Percentiles rank a stretch among this genome's conserved stretches.
Conservation (phyloP, 2,888 invertebrate species). For the Protodeltote pygarga region DNA sequence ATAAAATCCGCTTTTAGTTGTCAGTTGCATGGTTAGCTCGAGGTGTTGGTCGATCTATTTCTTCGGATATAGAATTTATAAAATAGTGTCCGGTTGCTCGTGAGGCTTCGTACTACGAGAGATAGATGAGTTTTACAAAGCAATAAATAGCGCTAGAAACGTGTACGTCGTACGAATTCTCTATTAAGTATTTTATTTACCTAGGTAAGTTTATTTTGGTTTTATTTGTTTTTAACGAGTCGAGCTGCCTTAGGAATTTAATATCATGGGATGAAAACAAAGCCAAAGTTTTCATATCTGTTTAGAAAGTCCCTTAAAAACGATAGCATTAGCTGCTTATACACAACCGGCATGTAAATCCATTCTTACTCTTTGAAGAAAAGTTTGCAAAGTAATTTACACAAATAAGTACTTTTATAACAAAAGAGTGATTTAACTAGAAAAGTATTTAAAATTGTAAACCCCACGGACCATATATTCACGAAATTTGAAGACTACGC, state of each 20-base stretch:
- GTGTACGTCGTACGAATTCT: constrained; percentile 8
- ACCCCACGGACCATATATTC: constrained; percentile 15
- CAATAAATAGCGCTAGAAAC: constrained; percentile 17
- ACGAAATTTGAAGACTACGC: constrained; percentile 13
- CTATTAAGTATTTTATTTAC: constrained; percentile 1
- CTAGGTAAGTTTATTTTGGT: neutral
- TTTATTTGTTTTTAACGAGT: no score
- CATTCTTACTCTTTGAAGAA: no score
- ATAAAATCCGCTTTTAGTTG: constrained; percentile 20
- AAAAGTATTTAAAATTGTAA: constrained; percentile 12
- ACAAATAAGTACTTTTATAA: constrained; percentile 19
- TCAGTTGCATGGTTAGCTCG: constrained; percentile 8
- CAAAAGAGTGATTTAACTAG: constrained; percentile 24
- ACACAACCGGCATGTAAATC: no score
- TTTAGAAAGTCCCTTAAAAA: no score
- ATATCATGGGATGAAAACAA: no score
- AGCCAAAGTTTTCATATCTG: no score
- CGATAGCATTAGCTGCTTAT: no score
- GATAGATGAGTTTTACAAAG: constrained; percentile 20
- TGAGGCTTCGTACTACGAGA: constrained; percentile 9
- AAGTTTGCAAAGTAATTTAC: constrained; percentile 11
- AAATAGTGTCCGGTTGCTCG: constrained; percentile 25
- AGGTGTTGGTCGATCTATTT: constrained; percentile 30
- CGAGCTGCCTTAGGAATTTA: no score
- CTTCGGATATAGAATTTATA: constrained; percentile 9